These are phyloP conservation scores for Corythornis cristatus DNA, from an alignment of 2,113 vertebrate genomes.

Conservation along the genomic window DNA sequence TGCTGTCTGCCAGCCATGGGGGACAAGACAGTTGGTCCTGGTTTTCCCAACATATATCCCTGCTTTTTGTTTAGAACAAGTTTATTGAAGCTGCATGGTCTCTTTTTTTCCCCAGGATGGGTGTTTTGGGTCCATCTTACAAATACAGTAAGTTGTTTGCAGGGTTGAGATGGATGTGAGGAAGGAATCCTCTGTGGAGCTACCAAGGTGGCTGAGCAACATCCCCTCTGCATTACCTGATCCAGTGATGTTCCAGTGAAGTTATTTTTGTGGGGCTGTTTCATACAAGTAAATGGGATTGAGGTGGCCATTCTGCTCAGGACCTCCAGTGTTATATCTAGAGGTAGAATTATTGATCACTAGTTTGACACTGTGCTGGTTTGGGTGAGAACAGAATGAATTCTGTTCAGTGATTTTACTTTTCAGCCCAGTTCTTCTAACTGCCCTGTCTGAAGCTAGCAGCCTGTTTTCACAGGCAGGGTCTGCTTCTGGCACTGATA, in stretches of 20 bases:
- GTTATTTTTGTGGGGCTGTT: neutral
- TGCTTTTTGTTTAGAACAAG: neutral
- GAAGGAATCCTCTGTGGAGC: neutral
- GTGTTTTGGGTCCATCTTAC: neutral
- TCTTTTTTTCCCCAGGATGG: neutral
- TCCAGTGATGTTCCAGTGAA: neutral
- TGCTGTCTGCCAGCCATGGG: fast-evolving
- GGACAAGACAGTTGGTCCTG: neutral
- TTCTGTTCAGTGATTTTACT: too few species aligned
- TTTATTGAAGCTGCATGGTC: neutral
- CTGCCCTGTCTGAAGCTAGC: too few species aligned
- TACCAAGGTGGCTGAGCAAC: neutral
- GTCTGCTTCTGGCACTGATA: too few species aligned
- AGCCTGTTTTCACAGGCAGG: too few species aligned
- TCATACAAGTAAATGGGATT: neutral
- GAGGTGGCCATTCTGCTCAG: neutral
- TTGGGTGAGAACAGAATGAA: too few species aligned
- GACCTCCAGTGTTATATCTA: neutral
- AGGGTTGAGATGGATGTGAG: neutral
- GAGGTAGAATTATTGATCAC: neutral
- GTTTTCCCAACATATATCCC: neutral
- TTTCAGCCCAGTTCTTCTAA: too few species aligned
- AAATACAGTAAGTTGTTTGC: neutral
- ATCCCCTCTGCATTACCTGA: neutral
- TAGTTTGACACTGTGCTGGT: neutral